Base-by-base conservation (phyloP, 2,113 vertebrate species). In the Lonchura striata region DNA sequence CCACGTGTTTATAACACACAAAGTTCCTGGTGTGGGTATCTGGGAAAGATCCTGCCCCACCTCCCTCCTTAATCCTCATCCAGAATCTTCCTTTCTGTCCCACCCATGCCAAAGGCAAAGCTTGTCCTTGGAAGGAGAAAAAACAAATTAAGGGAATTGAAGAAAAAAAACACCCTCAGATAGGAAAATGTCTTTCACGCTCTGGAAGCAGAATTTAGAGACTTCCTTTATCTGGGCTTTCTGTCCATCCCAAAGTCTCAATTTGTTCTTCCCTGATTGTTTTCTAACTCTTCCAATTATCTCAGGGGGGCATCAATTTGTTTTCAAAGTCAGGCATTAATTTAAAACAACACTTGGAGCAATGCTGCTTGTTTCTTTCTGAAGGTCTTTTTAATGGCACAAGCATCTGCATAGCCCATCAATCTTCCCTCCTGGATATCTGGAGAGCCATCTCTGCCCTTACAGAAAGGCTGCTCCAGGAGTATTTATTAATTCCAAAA, bases 321-420 rank as follows among this genome's bases (percentile, higher is more conserved):
- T 85, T 95, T 93, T 90, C 91, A 94, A 95, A 95, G 92, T 90
- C 95, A 93, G 59, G 68, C 84, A 24, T 86, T 90, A 35, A 93
- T 96, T 96, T 93, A 31, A 77, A 94, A 27, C 74, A 87, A 69
- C 70, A 69, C 84, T 95, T 82, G 4, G 25, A 71, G 59, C 84
- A 47, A 37, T 23, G 24, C 71, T 16, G 41, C 82, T 70, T 70
- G 75, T 78, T 94, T 82, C 85, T 83, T 71, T 49, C 76, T 94
- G 90, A 97, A 94, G 95, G 95, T 92, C 92, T 90, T 91, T 85
- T 77, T 77, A 91, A 94, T 56, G 78, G 75, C 94, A 96, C 33
- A 8, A 78, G 71, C 90, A 91, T 89, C 96, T 91, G 94, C 95
- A 85, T 11, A 92, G 82, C 82, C 85, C 95, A 96, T 96, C 96